A percentile compares a stretch with the other conserved stretches of the same genome.
Conservation (phyloP, 2,888 invertebrate genomes). For the Mystacides longicornis region DNA sequence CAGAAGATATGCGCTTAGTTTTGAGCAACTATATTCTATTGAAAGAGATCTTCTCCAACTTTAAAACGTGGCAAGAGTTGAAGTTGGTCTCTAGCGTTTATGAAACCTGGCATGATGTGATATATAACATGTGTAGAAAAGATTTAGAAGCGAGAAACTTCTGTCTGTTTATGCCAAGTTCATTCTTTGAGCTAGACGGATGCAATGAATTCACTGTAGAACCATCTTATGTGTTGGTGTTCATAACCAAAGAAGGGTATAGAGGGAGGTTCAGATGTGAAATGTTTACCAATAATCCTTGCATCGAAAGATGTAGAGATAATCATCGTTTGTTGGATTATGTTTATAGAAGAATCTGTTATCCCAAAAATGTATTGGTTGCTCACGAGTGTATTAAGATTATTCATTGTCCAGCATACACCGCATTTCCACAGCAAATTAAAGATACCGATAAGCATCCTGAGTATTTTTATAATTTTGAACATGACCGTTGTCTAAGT, state of each 20-base stretch:
- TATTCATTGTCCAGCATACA: background rate
- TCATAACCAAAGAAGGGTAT: conserved; percentile 7
- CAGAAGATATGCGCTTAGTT: conserved; percentile 25
- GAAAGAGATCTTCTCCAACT: conserved; percentile 37
- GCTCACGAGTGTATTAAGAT: background rate
- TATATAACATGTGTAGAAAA: conserved; percentile 36
- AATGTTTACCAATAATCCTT: conserved; percentile 8
- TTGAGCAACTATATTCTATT: conserved; percentile 42
- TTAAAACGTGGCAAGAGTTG: conserved; percentile 42
- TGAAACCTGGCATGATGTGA: conserved; percentile 38
- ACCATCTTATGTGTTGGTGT: conserved; percentile 14
- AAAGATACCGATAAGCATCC: background rate
- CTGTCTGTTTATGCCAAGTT: background rate
- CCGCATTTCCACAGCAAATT: background rate
- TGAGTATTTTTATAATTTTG: too few relatives aligned
- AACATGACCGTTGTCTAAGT: background rate
- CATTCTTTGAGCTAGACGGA: conserved; percentile 29
- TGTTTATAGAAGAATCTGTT: conserved; percentile 33
- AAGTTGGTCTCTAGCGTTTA: conserved; percentile 38
- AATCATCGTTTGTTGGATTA: conserved; percentile 40
- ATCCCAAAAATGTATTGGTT: conserved; percentile 39
- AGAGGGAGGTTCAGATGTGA: conserved; percentile 3
- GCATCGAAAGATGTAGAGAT: conserved; percentile 1
- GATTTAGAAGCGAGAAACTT: conserved; percentile 34
- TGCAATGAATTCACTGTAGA: background rate